Evolutionary conservation across 2,113 vertebrate species (phyloP), one percentile per base, ranked within the genome.

Genomic region (Bubo bubo): DNA sequence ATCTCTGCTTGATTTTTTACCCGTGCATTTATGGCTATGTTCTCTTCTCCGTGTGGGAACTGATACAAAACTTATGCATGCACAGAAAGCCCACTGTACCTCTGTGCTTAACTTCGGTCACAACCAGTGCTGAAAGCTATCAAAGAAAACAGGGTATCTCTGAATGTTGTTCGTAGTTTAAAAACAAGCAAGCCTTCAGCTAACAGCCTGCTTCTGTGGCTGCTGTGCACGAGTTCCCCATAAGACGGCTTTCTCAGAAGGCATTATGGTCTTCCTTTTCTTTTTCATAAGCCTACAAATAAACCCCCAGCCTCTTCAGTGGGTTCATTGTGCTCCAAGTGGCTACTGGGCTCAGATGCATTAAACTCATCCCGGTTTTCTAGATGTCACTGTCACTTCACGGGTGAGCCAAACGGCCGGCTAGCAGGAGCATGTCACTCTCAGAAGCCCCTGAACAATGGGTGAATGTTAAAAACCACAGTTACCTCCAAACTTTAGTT

Each of bases 1-100:
- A 96, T 67, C 86, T 95, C 68, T 34, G 77, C 80, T 74, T 81
- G 67, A 73, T 85, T 45, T 91, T 95, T 93, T 73, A 91, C 91
- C 84, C 37, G 0, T 80, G 55, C 56, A 49, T 86, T 95, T 90
- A 95, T 9, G 12, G 28, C 59, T 79, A 68, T 10, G 77, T 72
- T 77, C 55, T 58, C n/a, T 34, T 84, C 63, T 94, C 77, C 9
- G 0, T 63, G 50, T 63, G 52, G 79, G 75, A 85, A 67, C 75
- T 80, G 50, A 85, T 49, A 56, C 6, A 9, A 47, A 80, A 93
- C 75, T 79, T 80, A 62, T 72, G 63, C 72, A 66, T 0, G 9
- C 50, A 81, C 4, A 80, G 64, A 80, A 94, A 92, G 59, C 59
- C 47, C 43, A 79, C 62, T 68, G 56, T 67, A 94, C 70, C 75